Evolutionary conservation across 1,140 invertebrate genomes (phyloP).

Genomic region (Calephelis nemesis): DNA sequence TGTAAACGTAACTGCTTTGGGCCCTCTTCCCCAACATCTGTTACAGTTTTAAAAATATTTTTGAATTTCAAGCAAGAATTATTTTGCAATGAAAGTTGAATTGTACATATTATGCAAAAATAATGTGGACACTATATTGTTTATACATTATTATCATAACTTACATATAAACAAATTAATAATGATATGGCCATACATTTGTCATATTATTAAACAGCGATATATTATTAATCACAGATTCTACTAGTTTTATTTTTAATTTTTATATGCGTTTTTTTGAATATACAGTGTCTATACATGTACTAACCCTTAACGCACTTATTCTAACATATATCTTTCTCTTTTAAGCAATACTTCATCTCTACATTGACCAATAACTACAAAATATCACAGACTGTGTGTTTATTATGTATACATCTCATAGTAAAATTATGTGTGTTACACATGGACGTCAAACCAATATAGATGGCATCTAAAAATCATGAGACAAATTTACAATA

Average conservation of each 20-base stretch:
- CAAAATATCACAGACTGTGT: slow-evolving; percentile 79
- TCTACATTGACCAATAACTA: slow-evolving; percentile 76
- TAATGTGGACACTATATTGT: slow-evolving; percentile 36
- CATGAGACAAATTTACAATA: slow-evolving; percentile 57
- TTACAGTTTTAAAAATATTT: no score
- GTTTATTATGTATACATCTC: slow-evolving; percentile 79
- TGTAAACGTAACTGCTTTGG: no score
- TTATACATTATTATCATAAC: slow-evolving; percentile 42
- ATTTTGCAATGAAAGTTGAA: slow-evolving; percentile 10
- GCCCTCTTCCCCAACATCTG: no score
- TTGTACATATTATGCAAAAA: slow-evolving; percentile 47
- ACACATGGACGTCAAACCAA: slow-evolving; percentile 76
- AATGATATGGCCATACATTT: slow-evolving; percentile 74
- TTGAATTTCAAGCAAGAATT: no score
- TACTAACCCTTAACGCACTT: slow-evolving; percentile 72
- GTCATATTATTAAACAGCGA: slow-evolving; percentile 59
- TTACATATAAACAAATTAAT: slow-evolving; percentile 69
- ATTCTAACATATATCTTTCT: slow-evolving; percentile 73
- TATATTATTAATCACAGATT: slow-evolving; percentile 75
- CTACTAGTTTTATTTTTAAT: slow-evolving; percentile 62
- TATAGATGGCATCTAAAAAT: slow-evolving; percentile 71
- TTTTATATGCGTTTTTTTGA: slow-evolving; percentile 57
- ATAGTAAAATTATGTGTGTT: slow-evolving; percentile 77
- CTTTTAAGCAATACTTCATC: slow-evolving; percentile 74
- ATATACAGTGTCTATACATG: slow-evolving; percentile 70